Evolutionary conservation across 2,113 vertebrate genomes (phyloP).

Genomic region (Grantiella picta): DNA sequence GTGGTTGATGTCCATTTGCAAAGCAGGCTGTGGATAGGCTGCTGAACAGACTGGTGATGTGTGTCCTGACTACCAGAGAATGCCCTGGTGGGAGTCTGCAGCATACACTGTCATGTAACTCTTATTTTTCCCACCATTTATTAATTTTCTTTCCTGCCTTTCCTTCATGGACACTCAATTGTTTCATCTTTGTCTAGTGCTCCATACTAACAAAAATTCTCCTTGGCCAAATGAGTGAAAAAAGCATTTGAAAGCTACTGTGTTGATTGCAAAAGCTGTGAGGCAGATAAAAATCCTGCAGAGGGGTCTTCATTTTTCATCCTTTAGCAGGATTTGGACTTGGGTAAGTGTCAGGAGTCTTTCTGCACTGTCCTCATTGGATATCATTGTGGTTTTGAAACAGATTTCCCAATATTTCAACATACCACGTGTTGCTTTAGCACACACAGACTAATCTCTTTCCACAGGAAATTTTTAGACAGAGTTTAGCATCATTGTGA

Average conservation of each 20-base stretch:
- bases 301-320: background rate
- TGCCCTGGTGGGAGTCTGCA: background rate
- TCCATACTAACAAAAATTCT: background rate
- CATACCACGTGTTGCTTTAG: background rate
- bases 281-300: background rate
- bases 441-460: background rate
- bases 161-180: background rate
- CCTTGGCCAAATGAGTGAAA: background rate
- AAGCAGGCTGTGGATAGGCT: background rate
- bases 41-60: background rate
- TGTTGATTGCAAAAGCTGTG: background rate
- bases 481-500: background rate
- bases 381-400: background rate
- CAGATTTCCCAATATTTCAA: background rate
- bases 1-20: background rate
- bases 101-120: background rate
- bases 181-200: background rate
- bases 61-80: background rate
- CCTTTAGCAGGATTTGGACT: background rate
- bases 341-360: accelerated
- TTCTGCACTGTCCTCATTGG: background rate
- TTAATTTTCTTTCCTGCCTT: background rate
- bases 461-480: background rate
- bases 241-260: background rate
- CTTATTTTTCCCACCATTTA: background rate